These are phyloP conservation scores for Trichonephila clavata DNA, from an alignment of 1,140 invertebrate genomes.

Conservation along the genomic window DNA sequence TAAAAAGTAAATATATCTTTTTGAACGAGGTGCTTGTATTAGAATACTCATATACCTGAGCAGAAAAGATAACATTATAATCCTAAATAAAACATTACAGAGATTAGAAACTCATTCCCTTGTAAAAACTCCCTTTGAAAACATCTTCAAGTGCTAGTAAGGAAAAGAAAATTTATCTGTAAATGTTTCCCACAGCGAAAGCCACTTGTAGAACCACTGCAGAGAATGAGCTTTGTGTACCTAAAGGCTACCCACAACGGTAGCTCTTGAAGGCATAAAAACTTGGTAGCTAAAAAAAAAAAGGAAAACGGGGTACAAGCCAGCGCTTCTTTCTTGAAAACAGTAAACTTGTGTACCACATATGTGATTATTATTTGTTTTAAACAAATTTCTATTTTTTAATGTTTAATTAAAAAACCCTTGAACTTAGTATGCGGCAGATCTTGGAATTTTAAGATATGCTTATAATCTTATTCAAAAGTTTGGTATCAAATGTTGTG, in stretches of 20 bases:
- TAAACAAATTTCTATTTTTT: too few species aligned
- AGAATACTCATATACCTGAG: not conserved
- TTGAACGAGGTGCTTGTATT: not conserved
- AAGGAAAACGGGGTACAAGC: too few species aligned
- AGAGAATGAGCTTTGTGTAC: not conserved
- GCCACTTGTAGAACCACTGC: not conserved
- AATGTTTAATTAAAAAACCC: too few species aligned
- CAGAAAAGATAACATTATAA: conserved; percentile 21
- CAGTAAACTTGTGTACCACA: too few species aligned
- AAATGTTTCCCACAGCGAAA: conserved; percentile 13
- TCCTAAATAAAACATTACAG: conserved; percentile 5
- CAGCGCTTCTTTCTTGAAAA: too few species aligned
- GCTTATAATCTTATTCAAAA: too few species aligned
- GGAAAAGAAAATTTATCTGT: conserved; percentile 20
- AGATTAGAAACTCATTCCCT: conserved; percentile 8
- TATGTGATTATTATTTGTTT: too few species aligned
- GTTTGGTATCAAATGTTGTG: too few species aligned
- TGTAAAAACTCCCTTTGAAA: not conserved
- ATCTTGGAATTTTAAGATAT: too few species aligned
- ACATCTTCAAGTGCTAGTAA: not conserved
- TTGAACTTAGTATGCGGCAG: too few species aligned
- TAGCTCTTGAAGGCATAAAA: not conserved
- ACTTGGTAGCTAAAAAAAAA: too few species aligned
- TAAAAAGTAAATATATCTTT: conserved; percentile 1
- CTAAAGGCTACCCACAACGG: not conserved